Conservation (phyloP, 2,113 vertebrate species). For the Chascanopsetta lugubris region DNA sequence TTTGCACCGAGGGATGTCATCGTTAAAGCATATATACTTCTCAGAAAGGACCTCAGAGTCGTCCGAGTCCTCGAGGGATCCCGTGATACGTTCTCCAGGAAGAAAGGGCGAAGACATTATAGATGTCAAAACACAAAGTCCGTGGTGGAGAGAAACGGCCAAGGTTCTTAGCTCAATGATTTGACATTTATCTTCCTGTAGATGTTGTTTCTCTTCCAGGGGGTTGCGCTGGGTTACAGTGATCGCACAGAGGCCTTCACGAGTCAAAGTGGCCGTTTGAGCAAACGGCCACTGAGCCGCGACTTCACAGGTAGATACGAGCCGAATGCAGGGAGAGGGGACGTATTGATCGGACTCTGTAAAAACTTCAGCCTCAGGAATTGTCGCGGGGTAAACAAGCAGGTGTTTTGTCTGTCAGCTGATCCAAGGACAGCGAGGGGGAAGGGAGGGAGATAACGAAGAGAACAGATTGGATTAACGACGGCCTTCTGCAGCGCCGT, state of each 20-base stretch:
- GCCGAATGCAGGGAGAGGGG: background rate
- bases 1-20: too few species aligned
- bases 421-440: constrained; percentile 66
- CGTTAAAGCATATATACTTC: too few species aligned
- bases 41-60: constrained; percentile 9
- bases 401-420: constrained; percentile 71
- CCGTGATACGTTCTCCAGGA: constrained; percentile 26
- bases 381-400: constrained; percentile 14
- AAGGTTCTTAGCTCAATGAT: constrained; percentile 33
- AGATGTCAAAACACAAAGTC: constrained; percentile 43
- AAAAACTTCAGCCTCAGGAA: constrained; percentile 7
- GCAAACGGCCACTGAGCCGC: background rate
- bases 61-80: constrained; percentile 5
- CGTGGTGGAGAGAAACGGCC: constrained; percentile 17
- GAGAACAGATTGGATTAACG: constrained; percentile 38
- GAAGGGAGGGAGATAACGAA: constrained; percentile 44
- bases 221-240: constrained; percentile 35
- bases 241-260: constrained; percentile 41
- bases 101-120: constrained; percentile 38
- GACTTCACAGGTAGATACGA: constrained; percentile 7
- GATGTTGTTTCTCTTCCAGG: constrained; percentile 29
- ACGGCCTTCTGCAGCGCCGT: constrained; percentile 44
- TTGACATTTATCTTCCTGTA: constrained; percentile 51
- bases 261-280: constrained; percentile 3
- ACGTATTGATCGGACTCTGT: constrained; percentile 18